Evolutionary conservation across 2,113 vertebrate species (phyloP), one percentile per base, ranked within the genome.

Genomic region (Gulo gulo): DNA sequence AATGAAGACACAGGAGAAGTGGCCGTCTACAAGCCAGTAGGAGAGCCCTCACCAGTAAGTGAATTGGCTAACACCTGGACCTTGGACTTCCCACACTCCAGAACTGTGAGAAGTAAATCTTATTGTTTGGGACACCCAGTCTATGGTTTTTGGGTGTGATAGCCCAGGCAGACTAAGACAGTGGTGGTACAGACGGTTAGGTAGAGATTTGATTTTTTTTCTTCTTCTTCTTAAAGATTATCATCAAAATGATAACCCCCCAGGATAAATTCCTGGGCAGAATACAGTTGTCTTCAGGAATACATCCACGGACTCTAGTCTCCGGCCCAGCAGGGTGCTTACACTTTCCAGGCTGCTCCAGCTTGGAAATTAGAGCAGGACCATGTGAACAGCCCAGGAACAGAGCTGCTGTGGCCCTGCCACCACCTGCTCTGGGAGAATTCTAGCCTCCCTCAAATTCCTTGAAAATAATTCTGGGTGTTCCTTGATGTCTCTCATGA

Each of bases 371-470:
- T 39, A 78, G 52, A 73, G 59, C 36, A 76, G 18, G 24, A 2
- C 18, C 10, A 7, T 42, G 10, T 1, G 14, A 63, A 1, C 3
- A 63, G 57, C 42, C 15, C 2, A 2, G 23, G 29, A n/a, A 16
- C 2, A 55, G 31, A 24, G 23, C 9, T 57, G 50, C 47, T 52
- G 36, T 7, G 74, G 57, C 23, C 47, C 18, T 13, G 24, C 18
- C 47, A n/a, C 29, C 11, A 14, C 59, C 26, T 76, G 4, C 16
- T 83, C 80, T 24, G 20, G 90, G 78, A 4, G 15, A 76, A 42
- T 31, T 45, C 45, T 55, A 67, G 36, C 20, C 50, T 14, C 8
- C 5, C 45, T 74, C 39, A 85, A 16, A 74, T 52, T 55, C 78
- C 50, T 88, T 61, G 24, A 36, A 84, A 67, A 84, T 74, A 26